Evolutionary conservation across 2,797 vertebrate species (phyloP), one percentile per base, ranked within the genome.

Genomic region (Siniperca obscura): DNA sequence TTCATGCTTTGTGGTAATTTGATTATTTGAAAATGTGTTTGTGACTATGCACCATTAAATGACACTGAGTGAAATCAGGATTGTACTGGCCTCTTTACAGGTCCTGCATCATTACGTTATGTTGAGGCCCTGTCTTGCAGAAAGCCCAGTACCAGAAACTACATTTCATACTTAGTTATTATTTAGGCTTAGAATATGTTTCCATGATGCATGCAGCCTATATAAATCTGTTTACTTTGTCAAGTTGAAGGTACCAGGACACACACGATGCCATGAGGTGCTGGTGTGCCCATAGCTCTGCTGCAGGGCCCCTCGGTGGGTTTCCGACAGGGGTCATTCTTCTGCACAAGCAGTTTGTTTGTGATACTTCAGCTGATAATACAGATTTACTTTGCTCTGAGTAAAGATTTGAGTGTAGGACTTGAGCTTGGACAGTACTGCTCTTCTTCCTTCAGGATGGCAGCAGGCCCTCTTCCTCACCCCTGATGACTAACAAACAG

Each of bases 51-150:
- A 21, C 36, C n/a, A 30, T 9, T 71, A 59, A 44, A 12, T 52
- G 1, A 36, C 19, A 36, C 1, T 46, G 12, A 0, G 9, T 40
- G 0, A 12, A 10, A 55, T 25, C 22, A 7, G 4, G 3, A 3
- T n/a, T 40, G 21, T 25, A 22, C 64, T 5, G 7, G 22, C 13
- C 12, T 40, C 5, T 7, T 61, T 3, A 13, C 21, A 21, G 48
- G 17, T 50, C 48, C 48, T 50, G 60, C 5, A 25, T 55, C 36
- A 14, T 25, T 1, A 40, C 12, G 6, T 25, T 16, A 44, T 1
- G 7, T 5, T 19, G n/a, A 46, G 16, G 14, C 38, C 22, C 22
- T 7, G 2, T 22, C 46, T 7, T 22, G 3, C 13, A 17, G 64
- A 48, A 19, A n/a, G 7, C 44, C 44, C 25, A 34, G 56, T 9